A percentile compares a stretch with the other conserved stretches of the same genome.
These are phyloP conservation scores for Henricia sp. DNA, from an alignment of 53 echinoderm and acorn worm genomes.

Conservation along the genomic window DNA sequence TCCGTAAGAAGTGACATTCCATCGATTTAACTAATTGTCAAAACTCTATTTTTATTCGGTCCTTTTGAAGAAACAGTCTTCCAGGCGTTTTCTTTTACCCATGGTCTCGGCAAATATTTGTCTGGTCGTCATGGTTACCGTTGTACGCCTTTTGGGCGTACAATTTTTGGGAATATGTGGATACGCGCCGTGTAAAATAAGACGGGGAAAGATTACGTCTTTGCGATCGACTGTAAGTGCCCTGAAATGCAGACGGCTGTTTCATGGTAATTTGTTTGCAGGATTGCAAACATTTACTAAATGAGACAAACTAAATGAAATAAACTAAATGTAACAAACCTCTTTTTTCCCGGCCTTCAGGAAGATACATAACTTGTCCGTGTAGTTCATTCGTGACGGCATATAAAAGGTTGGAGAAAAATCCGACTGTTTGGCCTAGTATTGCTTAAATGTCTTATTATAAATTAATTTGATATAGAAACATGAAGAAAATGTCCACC, in stretches of 20 bases:
- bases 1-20: neutral
- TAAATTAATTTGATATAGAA: too few species aligned
- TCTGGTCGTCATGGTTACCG: constrained; percentile 15
- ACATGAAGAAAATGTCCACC: too few species aligned
- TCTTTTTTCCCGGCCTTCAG: too few species aligned
- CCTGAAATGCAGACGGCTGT: constrained; percentile 14
- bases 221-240: neutral
- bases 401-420: too few species aligned
- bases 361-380: too few species aligned
- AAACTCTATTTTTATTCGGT: neutral
- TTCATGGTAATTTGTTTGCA: neutral
- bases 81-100: constrained; percentile 1
- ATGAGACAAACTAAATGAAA: too few species aligned
- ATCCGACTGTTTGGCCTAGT: too few species aligned
- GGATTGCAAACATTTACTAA: neutral
- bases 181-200: neutral
- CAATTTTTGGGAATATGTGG: constrained; percentile 14
- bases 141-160: constrained; percentile 38
- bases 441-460: too few species aligned
- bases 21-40: neutral
- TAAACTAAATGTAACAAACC: too few species aligned
- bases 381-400: too few species aligned
- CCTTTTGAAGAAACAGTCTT: neutral
- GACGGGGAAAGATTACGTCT: constrained; percentile 14
- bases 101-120: constrained; percentile 8